Evolutionary conservation across 1,140 invertebrate species (phyloP), one percentile per base, ranked within the genome.

Genomic region (Condylostylus longicornis): DNA sequence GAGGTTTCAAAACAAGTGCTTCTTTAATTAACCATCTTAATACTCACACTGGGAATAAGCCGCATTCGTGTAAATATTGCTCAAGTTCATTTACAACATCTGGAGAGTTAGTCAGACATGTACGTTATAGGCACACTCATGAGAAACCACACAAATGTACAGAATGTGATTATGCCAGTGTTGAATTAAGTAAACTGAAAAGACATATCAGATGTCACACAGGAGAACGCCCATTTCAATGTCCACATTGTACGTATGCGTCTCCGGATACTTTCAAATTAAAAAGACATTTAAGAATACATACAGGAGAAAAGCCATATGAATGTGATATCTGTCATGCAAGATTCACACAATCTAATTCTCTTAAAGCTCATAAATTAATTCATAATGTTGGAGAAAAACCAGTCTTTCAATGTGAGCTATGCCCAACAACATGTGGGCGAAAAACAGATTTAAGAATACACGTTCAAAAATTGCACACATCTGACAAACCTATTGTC

Each of bases 241-340:
- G 93, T 60, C 83, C 85, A 1, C 86, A 96, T 63, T 98, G 93
- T 66, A 93, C 87, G 3, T 98, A 98, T 54, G 91, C 93, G 13
- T 94, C 87, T 53, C 91, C 91, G 5, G 93, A 98, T 62, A 95
- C 91, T 10, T 97, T 96, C 61, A 97, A 97, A 64, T 64, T 98
- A 54, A 88, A 93, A 57, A 81, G 93, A 20, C 91, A 97, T 60
- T 69, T 93, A 45, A 77, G 91, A 28, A 96, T 90, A 12, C 93
- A 98, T 51, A 96, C 91, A 0, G 91, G 91, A 2, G 87, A 93
- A 51, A 81, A 85, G 43, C 55, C 52, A 10, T 59, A 56, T 22
- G 84, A 91, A 54, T 98, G 93, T 64, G 87, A 89, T 43, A 74
- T 82, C 44, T 97, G 93, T 65, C 76, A 83, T 49, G 72, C 84